Evolutionary conservation across 2,888 invertebrate species (phyloP), one percentile per base, ranked within the genome.

Genomic region (Cryptophagus acutangulus): DNA sequence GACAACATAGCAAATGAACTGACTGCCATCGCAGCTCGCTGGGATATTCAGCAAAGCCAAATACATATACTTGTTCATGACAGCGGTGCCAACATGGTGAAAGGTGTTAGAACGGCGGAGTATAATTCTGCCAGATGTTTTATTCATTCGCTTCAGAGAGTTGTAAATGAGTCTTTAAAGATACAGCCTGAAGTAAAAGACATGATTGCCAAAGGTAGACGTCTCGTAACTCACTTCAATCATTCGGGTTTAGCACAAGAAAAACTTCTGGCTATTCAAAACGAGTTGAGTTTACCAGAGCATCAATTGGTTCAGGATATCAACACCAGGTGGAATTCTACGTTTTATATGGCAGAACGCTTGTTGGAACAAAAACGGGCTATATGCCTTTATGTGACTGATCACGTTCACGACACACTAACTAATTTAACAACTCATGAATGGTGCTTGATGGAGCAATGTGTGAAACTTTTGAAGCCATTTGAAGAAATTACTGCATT

Each of bases 401-500:
- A 44, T n/a, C n/a, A n/a, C n/a, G n/a, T n/a, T 17, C 33, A 40
- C 26, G 40, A 33, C 14, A 36, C 25, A 36, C 29, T 30, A 5
- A 33, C 15, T 12, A n/a, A 36, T 47, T 42, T 41, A 40, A 49
- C 45, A 18, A 8, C 30, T 18, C 34, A 33, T 33, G 40, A 46
- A 36, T 46, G 44, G 44, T 3, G 30, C 16, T 26, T 45, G 25
- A 34, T 46, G 38, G 43, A 46, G 35, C 36, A 43, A 14, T 43
- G 39, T 26, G 26, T 42, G 10, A 35, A 39, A 20, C 24, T 40
- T 14, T 20, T 46, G 3, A 46, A 46, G 16, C 40, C 43, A 1
- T 43, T 46, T 15, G 36, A 45, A 43, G 49, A 55, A 48, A 48
- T 59, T 14, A 57, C 54, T 31, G 38, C 49, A 29, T 45, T 51